Evolutionary conservation across 2,888 invertebrate species (phyloP), one percentile per base, ranked within the genome.

Genomic region (Meta bourneti): DNA sequence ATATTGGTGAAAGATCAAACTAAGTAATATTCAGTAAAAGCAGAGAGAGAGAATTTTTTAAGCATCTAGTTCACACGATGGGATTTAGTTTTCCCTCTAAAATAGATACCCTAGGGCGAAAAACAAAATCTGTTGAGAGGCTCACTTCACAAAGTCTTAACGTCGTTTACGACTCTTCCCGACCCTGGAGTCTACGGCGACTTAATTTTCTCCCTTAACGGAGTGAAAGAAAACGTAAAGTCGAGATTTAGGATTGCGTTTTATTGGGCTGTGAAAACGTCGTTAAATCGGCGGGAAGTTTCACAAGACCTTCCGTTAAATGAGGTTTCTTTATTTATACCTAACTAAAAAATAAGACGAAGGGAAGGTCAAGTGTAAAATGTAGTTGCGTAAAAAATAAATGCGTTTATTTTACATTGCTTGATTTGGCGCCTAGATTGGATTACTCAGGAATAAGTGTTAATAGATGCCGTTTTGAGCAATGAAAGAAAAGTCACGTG

Each of bases 201-300:
- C n/a, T 84, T 84, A 54, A 84, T n/a, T 61, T 75, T 19, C 78
- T 86, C 54, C 52, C 7, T 75, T 48, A 20, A 75, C 52, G 20
- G 72, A 71, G 69, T 49, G 81, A 71, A 51, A 61, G 13, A 61
- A 20, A 79, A 16, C 19, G 84, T 74, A 75, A 61, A 61, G 74
- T 16, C 34, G 13, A 75, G 84, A 61, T 34, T 70, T 84, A n/a
- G 51, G 78, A 85, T 85, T 85, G 77, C 78, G 51, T 86, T 86
- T 86, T 86, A 86, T 70, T 49, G 20, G 8, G 34, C 0, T n/a
- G 74, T 20, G 83, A 74, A 54, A 54, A 19, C 52, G 78, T 70
- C 86, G 78, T 86, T 86, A 86, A 86, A 86, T 70, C 77, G 9
- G 48, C 51, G n/a, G 4, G 19, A 11, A 51, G 71, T 71, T 19